A percentile compares a stretch with the other conserved stretches of the same genome.
These are phyloP conservation scores for Tragelaphus strepsiceros DNA, from an alignment of 2,113 vertebrate species.

Conservation along the genomic window DNA sequence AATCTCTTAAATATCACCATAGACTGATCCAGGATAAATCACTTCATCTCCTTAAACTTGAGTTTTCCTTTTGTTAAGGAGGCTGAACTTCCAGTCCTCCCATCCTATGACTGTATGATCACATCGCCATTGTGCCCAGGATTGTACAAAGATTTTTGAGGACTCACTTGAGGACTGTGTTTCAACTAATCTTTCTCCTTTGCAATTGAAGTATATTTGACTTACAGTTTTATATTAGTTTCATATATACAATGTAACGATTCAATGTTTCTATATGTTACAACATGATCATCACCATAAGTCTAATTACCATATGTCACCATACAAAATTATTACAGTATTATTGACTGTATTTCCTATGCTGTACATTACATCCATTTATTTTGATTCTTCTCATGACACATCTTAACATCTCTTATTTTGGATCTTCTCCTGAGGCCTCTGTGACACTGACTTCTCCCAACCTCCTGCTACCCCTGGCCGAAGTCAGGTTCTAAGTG, in stretches of 20 bases:
- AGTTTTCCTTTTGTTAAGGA: constrained; percentile 8
- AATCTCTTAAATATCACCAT: not conserved
- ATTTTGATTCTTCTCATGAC: not conserved
- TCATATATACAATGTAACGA: not conserved
- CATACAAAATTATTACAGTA: not conserved
- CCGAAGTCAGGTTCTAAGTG: not conserved
- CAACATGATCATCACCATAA: not conserved
- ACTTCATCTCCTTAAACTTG: not conserved
- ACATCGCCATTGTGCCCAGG: not conserved
- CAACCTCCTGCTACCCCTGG: not conserved
- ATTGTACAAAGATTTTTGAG: not conserved
- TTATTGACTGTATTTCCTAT: not conserved
- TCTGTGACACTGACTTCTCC: not conserved
- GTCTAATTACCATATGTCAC: not conserved
- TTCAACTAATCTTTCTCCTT: not conserved
- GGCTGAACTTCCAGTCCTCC: not conserved
- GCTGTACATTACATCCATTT: not conserved
- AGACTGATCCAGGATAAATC: not conserved
- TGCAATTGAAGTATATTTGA: not conserved
- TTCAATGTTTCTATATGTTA: not conserved
- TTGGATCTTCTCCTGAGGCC: not conserved
- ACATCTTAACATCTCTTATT: not conserved
- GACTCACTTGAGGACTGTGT: not conserved
- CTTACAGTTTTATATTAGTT: not conserved
- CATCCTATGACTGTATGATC: not conserved